Conservation (phyloP, 1,140 invertebrate genomes). For the Drosophila nigrodunni region DNA sequence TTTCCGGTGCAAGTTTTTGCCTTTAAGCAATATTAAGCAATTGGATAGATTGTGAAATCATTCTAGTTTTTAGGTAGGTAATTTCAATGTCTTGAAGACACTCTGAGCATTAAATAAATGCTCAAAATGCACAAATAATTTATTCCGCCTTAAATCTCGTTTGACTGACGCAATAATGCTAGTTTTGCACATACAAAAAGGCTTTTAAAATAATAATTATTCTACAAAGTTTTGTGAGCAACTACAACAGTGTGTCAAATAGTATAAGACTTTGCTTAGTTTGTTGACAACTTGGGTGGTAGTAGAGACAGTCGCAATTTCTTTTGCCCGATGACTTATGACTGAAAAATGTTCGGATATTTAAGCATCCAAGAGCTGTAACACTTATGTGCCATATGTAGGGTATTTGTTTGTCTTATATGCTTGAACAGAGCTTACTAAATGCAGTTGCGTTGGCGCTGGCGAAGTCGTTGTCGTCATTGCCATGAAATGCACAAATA, state of each 20-base stretch:
- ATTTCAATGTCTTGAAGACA: no score
- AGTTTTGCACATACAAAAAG: no score
- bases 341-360: constrained; percentile 48
- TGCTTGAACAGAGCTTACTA: constrained; percentile 22
- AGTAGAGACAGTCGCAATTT: constrained; percentile 17
- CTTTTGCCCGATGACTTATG: constrained; percentile 44
- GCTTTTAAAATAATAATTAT: no score
- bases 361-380: constrained; percentile 26
- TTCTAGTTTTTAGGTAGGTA: no score
- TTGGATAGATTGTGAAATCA: no score
- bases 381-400: not conserved
- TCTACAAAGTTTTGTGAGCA: not conserved
- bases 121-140: no score
- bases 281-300: not conserved
- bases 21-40: no score
- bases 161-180: no score
- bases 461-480: constrained; percentile 46
- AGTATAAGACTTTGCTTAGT: constrained; percentile 1
- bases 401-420: not conserved
- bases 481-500: constrained; percentile 72
- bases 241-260: constrained; percentile 9
- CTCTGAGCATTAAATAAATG: no score
- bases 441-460: constrained; percentile 44
- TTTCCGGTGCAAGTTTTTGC: not conserved
- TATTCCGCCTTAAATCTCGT: no score